Percentiles rank a stretch among this genome's conserved stretches.
Evolutionary conservation across 2,797 vertebrate species (phyloP).

Genomic region (Macropodus opercularis): DNA sequence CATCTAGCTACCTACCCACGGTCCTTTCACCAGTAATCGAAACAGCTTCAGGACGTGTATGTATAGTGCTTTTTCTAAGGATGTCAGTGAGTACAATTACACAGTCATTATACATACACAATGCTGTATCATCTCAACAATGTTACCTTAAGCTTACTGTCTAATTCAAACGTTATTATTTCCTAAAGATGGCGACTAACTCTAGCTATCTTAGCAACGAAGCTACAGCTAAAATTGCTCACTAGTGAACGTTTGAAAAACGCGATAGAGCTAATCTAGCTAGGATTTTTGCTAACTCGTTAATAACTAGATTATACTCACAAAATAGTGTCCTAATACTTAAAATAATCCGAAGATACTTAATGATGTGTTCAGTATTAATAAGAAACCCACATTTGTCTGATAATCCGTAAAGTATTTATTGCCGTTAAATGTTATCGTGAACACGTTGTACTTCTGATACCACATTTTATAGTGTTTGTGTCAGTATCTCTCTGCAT

Average conservation of each 20-base stretch:
- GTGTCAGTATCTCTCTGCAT: neutral
- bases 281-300: neutral
- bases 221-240: conserved; percentile 16
- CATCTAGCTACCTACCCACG: conserved; percentile 4
- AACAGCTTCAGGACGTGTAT: neutral
- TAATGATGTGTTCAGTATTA: too few species aligned
- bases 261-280: neutral
- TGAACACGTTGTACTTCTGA: neutral
- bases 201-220: conserved; percentile 40
- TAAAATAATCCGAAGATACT: neutral
- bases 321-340: neutral
- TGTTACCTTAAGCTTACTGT: neutral
- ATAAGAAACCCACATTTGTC: neutral
- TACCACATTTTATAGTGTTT: neutral
- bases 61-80: conserved; percentile 1
- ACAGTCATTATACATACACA: fast-evolving
- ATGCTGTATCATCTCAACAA: neutral
- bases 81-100: conserved; percentile 68
- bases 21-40: neutral
- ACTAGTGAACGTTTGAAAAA: conserved; percentile 4
- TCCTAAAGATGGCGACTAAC: conserved; percentile 74
- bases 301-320: neutral
- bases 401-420: neutral
- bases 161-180: conserved; percentile 9
- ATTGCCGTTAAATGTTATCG: neutral